Percentiles rank a stretch among this genome's conserved stretches.
phyloP scores from a whole-genome alignment of 2,797 vertebrate genomes.

The Nasua narica region DNA sequence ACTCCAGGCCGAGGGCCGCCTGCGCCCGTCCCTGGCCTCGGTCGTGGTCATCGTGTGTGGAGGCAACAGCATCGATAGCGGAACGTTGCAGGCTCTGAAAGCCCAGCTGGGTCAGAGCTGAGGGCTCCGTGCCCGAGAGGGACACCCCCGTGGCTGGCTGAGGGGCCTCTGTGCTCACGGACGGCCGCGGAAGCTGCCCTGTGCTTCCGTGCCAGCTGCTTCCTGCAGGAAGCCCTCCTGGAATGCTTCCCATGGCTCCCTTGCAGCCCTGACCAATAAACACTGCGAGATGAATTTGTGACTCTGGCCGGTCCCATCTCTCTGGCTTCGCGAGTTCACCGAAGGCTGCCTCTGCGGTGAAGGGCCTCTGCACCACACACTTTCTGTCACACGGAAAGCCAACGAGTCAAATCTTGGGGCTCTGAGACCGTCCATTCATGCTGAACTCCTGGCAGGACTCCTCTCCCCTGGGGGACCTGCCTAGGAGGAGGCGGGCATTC shows the following conservation, averaged over 20 bases:
- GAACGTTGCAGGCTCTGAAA: constrained; percentile 86
- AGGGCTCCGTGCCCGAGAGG: neutral
- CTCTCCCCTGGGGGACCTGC: neutral
- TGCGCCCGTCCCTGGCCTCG: constrained; percentile 78
- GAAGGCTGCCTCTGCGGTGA: neutral
- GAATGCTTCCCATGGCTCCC: neutral
- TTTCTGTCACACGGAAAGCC: neutral
- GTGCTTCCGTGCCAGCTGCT: neutral
- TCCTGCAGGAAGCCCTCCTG: neutral
- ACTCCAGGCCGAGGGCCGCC: constrained; percentile 86
- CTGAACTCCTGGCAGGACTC: neutral
- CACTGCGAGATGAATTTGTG: neutral
- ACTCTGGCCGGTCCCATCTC: rapidly evolving
- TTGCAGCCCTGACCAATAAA: constrained; percentile 32
- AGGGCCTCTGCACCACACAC: neutral
- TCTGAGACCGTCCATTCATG: neutral
- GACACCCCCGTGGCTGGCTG: neutral
- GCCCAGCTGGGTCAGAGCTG: constrained; percentile 82
- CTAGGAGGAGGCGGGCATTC: neutral
- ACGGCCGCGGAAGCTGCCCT: neutral
- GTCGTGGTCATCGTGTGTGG: constrained; percentile 93
- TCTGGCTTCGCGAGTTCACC: rapidly evolving
- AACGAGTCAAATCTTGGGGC: neutral
- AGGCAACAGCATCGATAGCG: constrained; percentile 87
- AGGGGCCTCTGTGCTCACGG: neutral